Conservation (phyloP, 30 jellyfish, hydroid and myxozoan species). For the Turritopsis rubra region DNA sequence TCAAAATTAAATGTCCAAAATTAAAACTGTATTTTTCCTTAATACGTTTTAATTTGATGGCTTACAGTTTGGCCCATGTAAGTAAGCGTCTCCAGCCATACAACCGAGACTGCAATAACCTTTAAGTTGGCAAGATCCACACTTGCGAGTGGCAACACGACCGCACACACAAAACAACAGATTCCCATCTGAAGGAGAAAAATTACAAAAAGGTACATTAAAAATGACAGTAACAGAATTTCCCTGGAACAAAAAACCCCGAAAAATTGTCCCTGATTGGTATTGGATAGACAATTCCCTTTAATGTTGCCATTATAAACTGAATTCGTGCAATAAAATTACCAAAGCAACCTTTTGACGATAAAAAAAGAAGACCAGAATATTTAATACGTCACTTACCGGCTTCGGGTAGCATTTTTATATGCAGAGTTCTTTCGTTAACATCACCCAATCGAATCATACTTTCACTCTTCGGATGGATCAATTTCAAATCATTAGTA, state of each 20-base stretch:
- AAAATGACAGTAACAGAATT: too few species aligned
- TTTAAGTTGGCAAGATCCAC: background rate
- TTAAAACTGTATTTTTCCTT: too few species aligned
- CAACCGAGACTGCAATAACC: background rate
- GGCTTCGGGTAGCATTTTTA: background rate
- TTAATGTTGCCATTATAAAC: background rate
- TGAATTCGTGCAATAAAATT: background rate
- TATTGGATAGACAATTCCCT: background rate
- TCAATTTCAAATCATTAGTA: conserved; percentile 40
- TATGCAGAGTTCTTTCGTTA: background rate
- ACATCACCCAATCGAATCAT: conserved; percentile 1
- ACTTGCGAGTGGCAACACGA: background rate
- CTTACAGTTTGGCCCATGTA: background rate
- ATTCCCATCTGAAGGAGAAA: background rate
- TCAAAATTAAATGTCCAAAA: too few species aligned
- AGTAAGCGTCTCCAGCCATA: background rate
- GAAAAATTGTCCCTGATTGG: too few species aligned
- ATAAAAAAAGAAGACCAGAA: background rate
- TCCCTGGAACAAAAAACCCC: background rate
- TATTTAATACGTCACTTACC: background rate
- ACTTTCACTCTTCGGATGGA: conserved; percentile 52
- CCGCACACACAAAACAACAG: conserved; percentile 3
- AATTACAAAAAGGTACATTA: too few species aligned
- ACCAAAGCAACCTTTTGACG: background rate
- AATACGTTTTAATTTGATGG: too few species aligned